phyloP scores from a whole-genome alignment of 2,113 vertebrate species.

The Australoheros scitulus region DNA sequence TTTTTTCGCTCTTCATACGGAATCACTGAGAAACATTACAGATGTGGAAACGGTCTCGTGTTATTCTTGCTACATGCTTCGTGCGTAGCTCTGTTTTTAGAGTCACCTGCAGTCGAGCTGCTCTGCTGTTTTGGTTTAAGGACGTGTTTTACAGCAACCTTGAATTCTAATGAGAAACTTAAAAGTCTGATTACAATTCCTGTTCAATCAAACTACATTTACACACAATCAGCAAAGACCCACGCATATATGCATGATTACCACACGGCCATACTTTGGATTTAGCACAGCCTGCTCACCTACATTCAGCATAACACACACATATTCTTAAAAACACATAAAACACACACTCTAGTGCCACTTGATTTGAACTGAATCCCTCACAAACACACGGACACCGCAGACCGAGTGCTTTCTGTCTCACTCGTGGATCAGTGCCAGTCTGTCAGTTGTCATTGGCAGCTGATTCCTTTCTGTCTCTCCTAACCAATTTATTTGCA shows the following conservation, averaged over 20 bases:
- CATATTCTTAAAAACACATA: background rate
- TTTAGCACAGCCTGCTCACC: background rate
- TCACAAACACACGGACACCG: background rate
- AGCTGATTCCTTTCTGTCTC: slow-evolving; percentile 5
- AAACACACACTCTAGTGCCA: too few relatives aligned
- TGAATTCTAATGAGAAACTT: slow-evolving; percentile 13
- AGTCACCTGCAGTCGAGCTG: background rate
- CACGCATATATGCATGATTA: background rate
- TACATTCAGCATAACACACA: background rate
- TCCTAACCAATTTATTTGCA: slow-evolving; percentile 48
- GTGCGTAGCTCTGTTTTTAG: background rate
- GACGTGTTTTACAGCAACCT: slow-evolving; percentile 1
- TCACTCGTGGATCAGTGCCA: slow-evolving; percentile 3
- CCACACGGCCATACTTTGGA: background rate
- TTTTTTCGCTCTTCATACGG: background rate
- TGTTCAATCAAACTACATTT: slow-evolving; percentile 20
- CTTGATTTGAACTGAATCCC: background rate
- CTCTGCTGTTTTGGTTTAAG: background rate
- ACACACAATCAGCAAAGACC: background rate
- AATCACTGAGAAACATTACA: background rate
- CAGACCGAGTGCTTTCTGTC: background rate
- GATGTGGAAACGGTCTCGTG: background rate
- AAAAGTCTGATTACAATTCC: background rate
- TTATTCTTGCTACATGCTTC: background rate
- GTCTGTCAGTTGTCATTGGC: slow-evolving; percentile 46